Evolutionary conservation across 2,113 vertebrate species (phyloP), one percentile per base, ranked within the genome.

Genomic region (Saccopteryx leptura): DNA sequence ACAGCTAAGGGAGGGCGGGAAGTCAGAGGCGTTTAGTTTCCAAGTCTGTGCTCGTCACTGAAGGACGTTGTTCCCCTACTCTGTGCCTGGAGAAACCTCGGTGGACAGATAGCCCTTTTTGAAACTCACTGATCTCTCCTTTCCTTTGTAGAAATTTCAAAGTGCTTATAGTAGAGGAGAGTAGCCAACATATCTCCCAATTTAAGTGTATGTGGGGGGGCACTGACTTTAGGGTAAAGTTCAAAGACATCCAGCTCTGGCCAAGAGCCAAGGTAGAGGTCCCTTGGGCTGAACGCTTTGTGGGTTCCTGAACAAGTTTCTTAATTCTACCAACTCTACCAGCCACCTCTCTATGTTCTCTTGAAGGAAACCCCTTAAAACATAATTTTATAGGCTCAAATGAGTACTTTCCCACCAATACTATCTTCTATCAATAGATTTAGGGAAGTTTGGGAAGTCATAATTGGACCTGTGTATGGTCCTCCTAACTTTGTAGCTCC

Each of bases 101-200:
- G 15, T 54, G 52, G 63, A 28, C 23, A 15, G 39, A 21, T n/a
- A 21, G 6, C 3, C 17, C 31, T 50, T 28, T 68, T 28, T 24
- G 10, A 9, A 52, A 33, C 11, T 65, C 11, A 15, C 24, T 52
- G 21, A 56, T 66, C 11, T 87, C 31, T 24, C 90, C 24, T 31
- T 54, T 21, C 11, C 26, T 83, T 87, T 82, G 13, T 15, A 79
- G 56, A 95, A 15, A 50, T 76, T 85, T 81, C 18, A 72, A 86
- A 74, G 50, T 63, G 18, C 4, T 66, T 79, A 52, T 1, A 31
- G 9, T 66, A 24, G 28, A 56, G 26, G n/a, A 91, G 11, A 14
- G 24, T 58, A 74, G 23, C 18, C 52, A 58, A 26, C 18, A 78
- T 71, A 65, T 7, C 21, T 60, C n/a, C 1, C 19, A 11, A 39